Evolutionary conservation across 2,113 vertebrate genomes (phyloP), one percentile per base, ranked within the genome.

Genomic region (Platichthys flesus): DNA sequence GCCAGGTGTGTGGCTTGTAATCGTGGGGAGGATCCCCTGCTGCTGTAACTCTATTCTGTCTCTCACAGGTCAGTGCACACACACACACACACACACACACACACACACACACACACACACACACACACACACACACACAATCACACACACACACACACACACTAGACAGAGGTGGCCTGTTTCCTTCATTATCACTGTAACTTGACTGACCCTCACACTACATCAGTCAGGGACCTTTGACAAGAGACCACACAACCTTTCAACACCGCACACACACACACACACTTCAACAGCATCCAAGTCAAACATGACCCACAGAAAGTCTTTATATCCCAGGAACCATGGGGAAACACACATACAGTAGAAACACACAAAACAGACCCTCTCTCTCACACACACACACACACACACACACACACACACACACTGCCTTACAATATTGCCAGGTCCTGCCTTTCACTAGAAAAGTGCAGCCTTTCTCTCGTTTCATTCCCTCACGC

Each of bases 1-100:
- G 81, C 72, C 78, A 88, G 84, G 82, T 91, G 85, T 82, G 60
- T 42, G 72, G 65, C 58, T 85, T 87, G 79, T 81, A 86, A 72
- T 9, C 60, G 83, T 55, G 63, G 74, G 83, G 85, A 82, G 85
- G 85, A 82, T 75, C 76, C 60, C 87, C 87, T 77, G 74, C 75
- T 86, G 83, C 64, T 76, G 31, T 49, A 66, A 84, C 80, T 88
- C 78, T 82, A 67, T 78, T 90, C 80, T 57, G 40, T 74, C 71
- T 85, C 37, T 42, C 64, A 74, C 77, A 83, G 84, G 86, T 87
- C 80, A 84, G 56, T 47, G 49, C 71, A 23, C 45, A 55, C 42
- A 55, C 72, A 57, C 64, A 49, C 63, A 42, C 40, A 58, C 40
- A 20, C 23, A 54, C 56, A 69, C 69, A 18, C 78, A 64, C 51